These are phyloP conservation scores for Eidolon helvum DNA, from an alignment of 2,113 vertebrate genomes.

Conservation along the genomic window DNA sequence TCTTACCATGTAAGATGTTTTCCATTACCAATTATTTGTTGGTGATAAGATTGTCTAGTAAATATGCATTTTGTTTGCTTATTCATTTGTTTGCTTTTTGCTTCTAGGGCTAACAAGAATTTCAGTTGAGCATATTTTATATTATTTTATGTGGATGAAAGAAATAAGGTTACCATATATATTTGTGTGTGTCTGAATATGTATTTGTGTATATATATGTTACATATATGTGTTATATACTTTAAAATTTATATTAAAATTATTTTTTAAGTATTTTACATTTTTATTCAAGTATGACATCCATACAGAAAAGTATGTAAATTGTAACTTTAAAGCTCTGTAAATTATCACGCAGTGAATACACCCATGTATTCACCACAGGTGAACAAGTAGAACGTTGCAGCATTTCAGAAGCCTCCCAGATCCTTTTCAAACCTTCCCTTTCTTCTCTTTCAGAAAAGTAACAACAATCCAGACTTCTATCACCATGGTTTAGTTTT, in stretches of 20 bases:
- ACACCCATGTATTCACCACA: not conserved
- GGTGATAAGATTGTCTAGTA: not conserved
- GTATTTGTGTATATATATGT: not conserved
- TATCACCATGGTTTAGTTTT: not conserved
- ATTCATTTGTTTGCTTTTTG: not conserved
- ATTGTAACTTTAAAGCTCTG: not conserved
- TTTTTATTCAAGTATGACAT: not conserved
- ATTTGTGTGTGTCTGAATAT: not conserved
- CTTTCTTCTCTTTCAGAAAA: not conserved
- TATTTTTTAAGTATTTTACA: not conserved
- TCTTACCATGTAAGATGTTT: not conserved
- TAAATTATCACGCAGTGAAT: not conserved
- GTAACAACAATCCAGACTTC: not conserved
- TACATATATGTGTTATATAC: not conserved
- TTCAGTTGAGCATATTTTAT: conserved; percentile 1
- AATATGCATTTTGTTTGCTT: not conserved
- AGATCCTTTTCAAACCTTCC: not conserved
- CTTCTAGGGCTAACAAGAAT: not conserved
- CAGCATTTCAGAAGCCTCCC: not conserved
- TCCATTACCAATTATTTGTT: not conserved
- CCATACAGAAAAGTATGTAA: not conserved
- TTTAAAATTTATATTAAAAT: not conserved
- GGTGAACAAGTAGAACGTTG: not conserved
- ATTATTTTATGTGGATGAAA: not conserved
- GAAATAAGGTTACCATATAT: not conserved